Evolutionary conservation across 2,113 vertebrate species (phyloP).

Genomic region (Mystacornis crossleyi): DNA sequence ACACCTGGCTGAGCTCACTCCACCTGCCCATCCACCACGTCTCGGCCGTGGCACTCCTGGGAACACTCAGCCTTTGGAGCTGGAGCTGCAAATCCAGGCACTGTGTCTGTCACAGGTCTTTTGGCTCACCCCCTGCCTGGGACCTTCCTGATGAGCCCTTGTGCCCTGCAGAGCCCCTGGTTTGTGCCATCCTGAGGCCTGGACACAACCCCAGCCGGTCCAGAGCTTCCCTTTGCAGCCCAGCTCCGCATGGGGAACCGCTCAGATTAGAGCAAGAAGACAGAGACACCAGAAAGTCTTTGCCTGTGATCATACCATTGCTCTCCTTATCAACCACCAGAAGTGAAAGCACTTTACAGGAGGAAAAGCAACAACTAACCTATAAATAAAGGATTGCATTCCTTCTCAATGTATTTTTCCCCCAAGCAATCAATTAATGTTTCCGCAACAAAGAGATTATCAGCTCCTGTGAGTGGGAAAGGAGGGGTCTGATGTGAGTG

Average conservation of each 20-base stretch:
- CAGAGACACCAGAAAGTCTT: background rate
- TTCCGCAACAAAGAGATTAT: background rate
- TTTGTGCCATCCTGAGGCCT: background rate
- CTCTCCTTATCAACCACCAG: background rate
- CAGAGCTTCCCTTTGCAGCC: background rate
- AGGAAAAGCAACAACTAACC: background rate
- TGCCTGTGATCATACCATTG: background rate
- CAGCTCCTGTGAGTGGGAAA: background rate
- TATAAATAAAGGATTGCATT: background rate
- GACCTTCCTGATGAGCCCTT: background rate
- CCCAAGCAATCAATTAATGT: background rate
- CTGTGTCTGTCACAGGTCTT: accelerated
- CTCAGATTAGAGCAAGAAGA: background rate
- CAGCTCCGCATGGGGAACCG: background rate
- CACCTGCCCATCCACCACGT: background rate
- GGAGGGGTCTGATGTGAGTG: background rate
- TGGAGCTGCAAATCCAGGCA: background rate
- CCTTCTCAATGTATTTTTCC: background rate
- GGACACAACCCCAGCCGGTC: background rate
- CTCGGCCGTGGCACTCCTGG: accelerated
- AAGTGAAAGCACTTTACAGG: background rate
- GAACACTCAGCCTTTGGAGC: accelerated
- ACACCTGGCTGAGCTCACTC: background rate
- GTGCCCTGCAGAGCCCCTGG: background rate
- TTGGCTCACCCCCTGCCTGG: background rate